Conservation (phyloP, 2,113 vertebrate genomes). For the Seriola rivoliana region DNA sequence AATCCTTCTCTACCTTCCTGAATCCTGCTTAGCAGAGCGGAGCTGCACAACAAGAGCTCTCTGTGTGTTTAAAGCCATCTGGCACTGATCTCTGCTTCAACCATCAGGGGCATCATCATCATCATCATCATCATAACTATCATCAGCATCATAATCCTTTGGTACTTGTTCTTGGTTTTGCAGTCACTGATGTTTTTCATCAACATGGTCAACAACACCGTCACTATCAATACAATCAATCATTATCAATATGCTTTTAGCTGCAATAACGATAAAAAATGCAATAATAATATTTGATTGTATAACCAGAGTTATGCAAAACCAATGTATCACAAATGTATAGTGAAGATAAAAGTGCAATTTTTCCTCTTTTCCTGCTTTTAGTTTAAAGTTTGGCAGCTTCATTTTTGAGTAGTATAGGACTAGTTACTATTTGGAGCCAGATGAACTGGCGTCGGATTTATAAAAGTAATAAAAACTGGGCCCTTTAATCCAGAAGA, state of each 20-base stretch:
- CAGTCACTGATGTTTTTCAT: not conserved
- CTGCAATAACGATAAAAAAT: not conserved
- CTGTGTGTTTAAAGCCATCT: constrained; percentile 71
- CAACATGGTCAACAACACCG: not conserved
- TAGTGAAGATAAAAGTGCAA: too few species aligned
- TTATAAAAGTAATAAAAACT: too few species aligned
- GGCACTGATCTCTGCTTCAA: constrained; percentile 44
- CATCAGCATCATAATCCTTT: not conserved
- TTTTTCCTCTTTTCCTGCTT: too few species aligned
- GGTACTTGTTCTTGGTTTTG: not conserved
- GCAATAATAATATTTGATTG: too few species aligned
- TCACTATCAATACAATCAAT: not conserved
- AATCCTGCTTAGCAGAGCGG: constrained; percentile 60
- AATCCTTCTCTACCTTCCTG: constrained; percentile 41
- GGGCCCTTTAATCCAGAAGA: too few species aligned
- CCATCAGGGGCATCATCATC: constrained; percentile 33
- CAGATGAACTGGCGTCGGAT: too few species aligned
- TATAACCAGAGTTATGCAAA: too few species aligned
- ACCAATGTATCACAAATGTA: too few species aligned
- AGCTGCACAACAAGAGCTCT: constrained; percentile 42
- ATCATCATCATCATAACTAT: not conserved
- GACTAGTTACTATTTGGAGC: too few species aligned
- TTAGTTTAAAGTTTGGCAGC: too few species aligned
- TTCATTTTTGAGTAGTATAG: too few species aligned
- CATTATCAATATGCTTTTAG: not conserved